These are phyloP conservation scores for Parapristionchus giblindavisi DNA, from an alignment of 2,888 invertebrate species.

Conservation along the genomic window DNA sequence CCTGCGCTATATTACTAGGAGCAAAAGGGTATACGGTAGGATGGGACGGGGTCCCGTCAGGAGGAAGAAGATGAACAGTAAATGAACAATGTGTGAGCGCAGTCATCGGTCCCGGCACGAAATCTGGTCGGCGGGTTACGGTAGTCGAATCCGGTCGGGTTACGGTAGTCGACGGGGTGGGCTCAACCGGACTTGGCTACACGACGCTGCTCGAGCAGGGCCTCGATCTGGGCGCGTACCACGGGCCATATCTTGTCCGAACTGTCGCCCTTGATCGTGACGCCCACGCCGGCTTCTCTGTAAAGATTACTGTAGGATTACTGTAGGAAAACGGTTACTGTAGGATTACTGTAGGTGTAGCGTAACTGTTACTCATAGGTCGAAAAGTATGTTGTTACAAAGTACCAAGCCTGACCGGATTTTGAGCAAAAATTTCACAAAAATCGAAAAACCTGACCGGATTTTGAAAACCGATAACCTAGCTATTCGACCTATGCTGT, in stretches of 20 bases:
- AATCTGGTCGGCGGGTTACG: not conserved
- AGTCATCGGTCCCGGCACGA: not conserved
- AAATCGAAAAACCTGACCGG: no score
- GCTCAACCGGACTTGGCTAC: slow-evolving; percentile 23
- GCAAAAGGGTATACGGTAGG: no score
- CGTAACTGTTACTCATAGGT: no score
- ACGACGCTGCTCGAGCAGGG: slow-evolving; percentile 22
- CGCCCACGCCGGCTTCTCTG: slow-evolving; percentile 26
- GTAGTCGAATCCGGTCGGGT: not conserved
- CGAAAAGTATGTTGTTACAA: no score
- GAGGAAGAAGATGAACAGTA: not conserved
- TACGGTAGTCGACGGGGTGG: not conserved
- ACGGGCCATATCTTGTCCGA: slow-evolving; percentile 40
- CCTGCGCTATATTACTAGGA: no score
- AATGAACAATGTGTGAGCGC: not conserved
- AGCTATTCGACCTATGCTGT: no score
- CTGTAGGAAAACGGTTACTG: no score
- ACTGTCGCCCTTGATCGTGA: slow-evolving; percentile 39
- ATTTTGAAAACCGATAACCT: no score
- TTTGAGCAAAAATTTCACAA: no score
- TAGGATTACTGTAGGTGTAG: no score
- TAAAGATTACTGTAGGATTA: no score
- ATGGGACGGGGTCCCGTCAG: not conserved
- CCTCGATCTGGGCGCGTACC: slow-evolving; percentile 34
- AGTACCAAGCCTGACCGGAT: no score